Conservation (phyloP, 2,888 invertebrate genomes). For the Tricholauxania praeusta region DNA sequence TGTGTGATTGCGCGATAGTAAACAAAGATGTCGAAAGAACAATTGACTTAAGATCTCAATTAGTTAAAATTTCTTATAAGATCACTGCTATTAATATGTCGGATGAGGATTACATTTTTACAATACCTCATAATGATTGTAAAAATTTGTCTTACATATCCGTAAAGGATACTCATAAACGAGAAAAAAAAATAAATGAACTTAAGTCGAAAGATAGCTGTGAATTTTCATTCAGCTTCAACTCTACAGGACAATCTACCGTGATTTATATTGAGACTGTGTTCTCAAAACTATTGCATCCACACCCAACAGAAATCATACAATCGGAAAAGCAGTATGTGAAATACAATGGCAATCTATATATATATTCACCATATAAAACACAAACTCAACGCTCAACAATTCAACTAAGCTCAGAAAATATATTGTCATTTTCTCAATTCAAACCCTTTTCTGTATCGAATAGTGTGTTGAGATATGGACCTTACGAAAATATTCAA, state of each 20-base stretch:
- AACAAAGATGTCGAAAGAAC: conserved; percentile 17
- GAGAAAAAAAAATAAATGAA: conserved; percentile 72
- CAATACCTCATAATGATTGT: conserved; percentile 71
- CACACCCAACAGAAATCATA: conserved; percentile 88
- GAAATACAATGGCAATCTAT: conserved; percentile 85
- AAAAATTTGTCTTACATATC: conserved; percentile 81
- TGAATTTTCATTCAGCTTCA: conserved; percentile 67
- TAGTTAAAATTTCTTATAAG: conserved; percentile 12
- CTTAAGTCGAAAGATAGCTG: conserved; percentile 69
- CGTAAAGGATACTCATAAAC: conserved; percentile 74
- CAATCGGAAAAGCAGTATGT: conserved; percentile 96
- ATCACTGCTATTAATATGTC: not conserved
- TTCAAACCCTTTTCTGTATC: conserved; percentile 83
- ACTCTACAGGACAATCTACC: conserved; percentile 58
- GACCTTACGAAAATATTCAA: conserved; percentile 84
- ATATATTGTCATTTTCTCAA: conserved; percentile 81
- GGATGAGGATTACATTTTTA: conserved; percentile 5
- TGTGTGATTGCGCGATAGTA: conserved; percentile 1
- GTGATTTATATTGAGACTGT: conserved; percentile 75
- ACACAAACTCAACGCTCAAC: conserved; percentile 85
- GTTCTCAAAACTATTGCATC: conserved; percentile 80
- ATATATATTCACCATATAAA: conserved; percentile 86
- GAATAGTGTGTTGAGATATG: conserved; percentile 87
- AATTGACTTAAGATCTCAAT: conserved; percentile 14
- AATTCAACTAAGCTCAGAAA: conserved; percentile 81